phyloP scores from a whole-genome alignment of 1,140 invertebrate species.

The Trichogramma pretiosum region DNA sequence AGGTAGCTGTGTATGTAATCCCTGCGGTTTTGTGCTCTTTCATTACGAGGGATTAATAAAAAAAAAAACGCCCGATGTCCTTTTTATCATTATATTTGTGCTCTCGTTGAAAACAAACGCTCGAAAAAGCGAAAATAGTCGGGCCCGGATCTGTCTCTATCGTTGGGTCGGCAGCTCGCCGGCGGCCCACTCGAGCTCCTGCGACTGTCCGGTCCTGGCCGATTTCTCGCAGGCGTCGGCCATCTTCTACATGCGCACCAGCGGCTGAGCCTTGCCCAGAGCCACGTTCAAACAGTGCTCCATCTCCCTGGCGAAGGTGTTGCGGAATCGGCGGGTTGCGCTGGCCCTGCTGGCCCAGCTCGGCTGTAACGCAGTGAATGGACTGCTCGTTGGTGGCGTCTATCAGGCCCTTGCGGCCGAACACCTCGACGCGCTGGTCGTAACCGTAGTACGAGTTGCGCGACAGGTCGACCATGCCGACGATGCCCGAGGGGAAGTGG shows the following conservation, averaged over 20 bases:
- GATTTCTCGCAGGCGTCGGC: conserved; percentile 50
- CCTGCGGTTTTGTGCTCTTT: no score
- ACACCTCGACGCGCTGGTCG: conserved; percentile 62
- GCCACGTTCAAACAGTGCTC: conserved; percentile 59
- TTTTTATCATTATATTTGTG: no score
- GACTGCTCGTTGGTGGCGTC: conserved; percentile 51
- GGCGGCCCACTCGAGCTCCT: conserved; percentile 41
- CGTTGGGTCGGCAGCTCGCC: conserved; percentile 30
- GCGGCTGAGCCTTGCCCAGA: conserved; percentile 36
- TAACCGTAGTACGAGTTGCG: conserved; percentile 58
- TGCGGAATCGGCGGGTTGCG: conserved; percentile 46
- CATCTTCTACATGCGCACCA: conserved; percentile 46
- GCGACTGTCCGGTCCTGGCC: conserved; percentile 42
- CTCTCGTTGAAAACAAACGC: no score
- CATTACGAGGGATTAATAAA: no score
- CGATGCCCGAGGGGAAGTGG: conserved; percentile 54
- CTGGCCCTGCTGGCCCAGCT: conserved; percentile 39
- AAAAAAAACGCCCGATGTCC: no score
- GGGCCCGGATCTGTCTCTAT: no score
- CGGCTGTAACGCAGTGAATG: conserved; percentile 39
- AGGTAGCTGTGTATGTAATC: no score
- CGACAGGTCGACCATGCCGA: conserved; percentile 58
- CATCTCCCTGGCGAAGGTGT: conserved; percentile 53
- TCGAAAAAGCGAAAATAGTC: no score
- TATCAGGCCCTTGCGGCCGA: conserved; percentile 53